phyloP scores from a whole-genome alignment of 2,888 invertebrate genomes.

The Morpho achilles region DNA sequence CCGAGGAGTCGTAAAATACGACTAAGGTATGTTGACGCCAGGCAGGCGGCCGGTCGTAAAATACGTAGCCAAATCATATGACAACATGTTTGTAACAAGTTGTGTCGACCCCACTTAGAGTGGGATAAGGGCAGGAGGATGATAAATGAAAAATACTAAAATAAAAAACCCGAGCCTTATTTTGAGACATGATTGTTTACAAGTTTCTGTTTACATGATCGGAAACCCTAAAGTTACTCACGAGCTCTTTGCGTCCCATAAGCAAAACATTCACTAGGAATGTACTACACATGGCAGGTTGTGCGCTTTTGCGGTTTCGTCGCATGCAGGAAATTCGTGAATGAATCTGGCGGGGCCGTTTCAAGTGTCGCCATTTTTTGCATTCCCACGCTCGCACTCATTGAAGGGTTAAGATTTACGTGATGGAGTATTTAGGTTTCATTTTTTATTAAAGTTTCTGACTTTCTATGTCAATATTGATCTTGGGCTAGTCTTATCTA shows the following conservation, averaged over 20 bases:
- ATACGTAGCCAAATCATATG: too few species aligned
- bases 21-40: too few species aligned
- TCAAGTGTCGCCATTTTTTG: conserved; percentile 53
- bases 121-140: too few species aligned
- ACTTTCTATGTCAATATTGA: not conserved
- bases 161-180: not conserved
- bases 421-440: conserved; percentile 24
- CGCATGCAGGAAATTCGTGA: conserved; percentile 74
- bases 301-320: conserved; percentile 69
- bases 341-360: conserved; percentile 57
- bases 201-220: conserved; percentile 14
- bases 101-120: too few species aligned
- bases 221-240: conserved; percentile 47
- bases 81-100: too few species aligned
- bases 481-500: too few species aligned
- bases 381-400: conserved; percentile 61
- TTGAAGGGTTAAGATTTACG: conserved; percentile 48
- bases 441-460: conserved; percentile 8
- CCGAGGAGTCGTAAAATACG: too few species aligned
- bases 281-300: conserved; percentile 46
- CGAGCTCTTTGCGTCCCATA: conserved; percentile 5
- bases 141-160: not conserved
- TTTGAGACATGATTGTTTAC: not conserved
- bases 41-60: too few species aligned
- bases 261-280: conserved; percentile 37